Conservation (phyloP, 92 coral and sea anemone genomes). For the Phymanthus crucifer region DNA sequence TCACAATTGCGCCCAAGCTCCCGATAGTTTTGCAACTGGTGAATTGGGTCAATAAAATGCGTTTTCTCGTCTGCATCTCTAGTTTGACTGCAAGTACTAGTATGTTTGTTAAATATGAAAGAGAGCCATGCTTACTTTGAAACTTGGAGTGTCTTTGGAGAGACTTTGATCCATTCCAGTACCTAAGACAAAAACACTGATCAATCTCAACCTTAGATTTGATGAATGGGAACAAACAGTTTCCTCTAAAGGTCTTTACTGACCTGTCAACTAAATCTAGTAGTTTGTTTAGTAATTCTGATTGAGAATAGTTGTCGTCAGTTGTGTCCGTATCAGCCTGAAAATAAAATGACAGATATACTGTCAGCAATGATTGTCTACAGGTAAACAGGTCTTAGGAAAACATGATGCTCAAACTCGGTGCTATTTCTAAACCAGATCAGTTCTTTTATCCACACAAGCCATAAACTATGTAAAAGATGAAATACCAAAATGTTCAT, state of each 20-base stretch:
- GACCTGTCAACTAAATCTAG: conserved; percentile 97
- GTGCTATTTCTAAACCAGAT: too few relatives aligned
- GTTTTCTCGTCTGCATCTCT: too few relatives aligned
- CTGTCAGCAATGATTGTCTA: too few relatives aligned
- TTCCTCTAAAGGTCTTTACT: not conserved
- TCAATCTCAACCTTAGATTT: not conserved
- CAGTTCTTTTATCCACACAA: too few relatives aligned
- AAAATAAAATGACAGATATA: not conserved
- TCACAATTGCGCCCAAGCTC: too few relatives aligned
- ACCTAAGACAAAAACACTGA: conserved; percentile 38
- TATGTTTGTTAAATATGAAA: not conserved
- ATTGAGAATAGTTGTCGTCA: conserved; percentile 30
- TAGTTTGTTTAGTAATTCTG: conserved; percentile 66
- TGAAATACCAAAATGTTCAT: too few relatives aligned
- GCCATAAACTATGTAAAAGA: too few relatives aligned
- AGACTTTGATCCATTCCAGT: conserved; percentile 99
- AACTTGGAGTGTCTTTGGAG: conserved; percentile 87
- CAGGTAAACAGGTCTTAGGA: too few relatives aligned
- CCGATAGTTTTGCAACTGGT: too few relatives aligned
- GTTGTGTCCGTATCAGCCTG: conserved; percentile 4
- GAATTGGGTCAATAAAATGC: too few relatives aligned
- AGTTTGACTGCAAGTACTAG: not conserved
- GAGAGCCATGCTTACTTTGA: conserved; percentile 53
- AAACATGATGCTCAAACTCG: too few relatives aligned
- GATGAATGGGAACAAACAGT: too few relatives aligned